Base-by-base conservation (phyloP, 2,888 invertebrate species). In the Schizaphis graminum region DNA sequence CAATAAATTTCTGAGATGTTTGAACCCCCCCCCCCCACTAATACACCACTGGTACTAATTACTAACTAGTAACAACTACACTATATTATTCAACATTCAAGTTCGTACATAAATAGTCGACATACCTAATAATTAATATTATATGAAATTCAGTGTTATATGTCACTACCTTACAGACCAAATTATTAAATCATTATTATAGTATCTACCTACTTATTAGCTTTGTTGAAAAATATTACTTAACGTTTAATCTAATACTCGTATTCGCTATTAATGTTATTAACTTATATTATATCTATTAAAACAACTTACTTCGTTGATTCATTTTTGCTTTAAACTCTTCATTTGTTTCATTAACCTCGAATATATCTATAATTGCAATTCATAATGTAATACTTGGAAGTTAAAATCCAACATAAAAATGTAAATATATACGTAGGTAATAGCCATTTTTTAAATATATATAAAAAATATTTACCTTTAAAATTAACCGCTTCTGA, bases 301-400 rank as follows among this genome's bases (percentile, higher is more conserved):
- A 61, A 28, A 28, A 61, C 0, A 28, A 67, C 67, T n/a, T 67
- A 67, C 67, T 0, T 67, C 2, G 1, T 2, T 5, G 0, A 1
- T 0, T 4, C 67, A 67, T 67, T 1, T 2, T n/a, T 1, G 1
- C 1, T 4, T n/a, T 8, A 26, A 7, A 57, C 1, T 8, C 10
- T 26, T 26, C 57, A 8, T 8, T 8, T 26, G 0, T 8, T 26
- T 57, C 57, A 1, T 2, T 1, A 1, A 8, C 0, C 26, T 26
- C 2, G 26, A 57, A 57, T 57, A 57, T 57, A 57, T 57, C n/a
- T 61, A 13, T 13, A n/a, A 61, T 11, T 1, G 11, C 0, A 4
- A 13, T 61, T 3, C 16, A n/a, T 4, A 53, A 53, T 16, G 26
- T 67, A n/a, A 47, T 47, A 47, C 44, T 47, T 28, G 11, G n/a